These are phyloP conservation scores for Oncopeltus fasciatus DNA, from an alignment of 1,140 invertebrate species.

Conservation along the genomic window DNA sequence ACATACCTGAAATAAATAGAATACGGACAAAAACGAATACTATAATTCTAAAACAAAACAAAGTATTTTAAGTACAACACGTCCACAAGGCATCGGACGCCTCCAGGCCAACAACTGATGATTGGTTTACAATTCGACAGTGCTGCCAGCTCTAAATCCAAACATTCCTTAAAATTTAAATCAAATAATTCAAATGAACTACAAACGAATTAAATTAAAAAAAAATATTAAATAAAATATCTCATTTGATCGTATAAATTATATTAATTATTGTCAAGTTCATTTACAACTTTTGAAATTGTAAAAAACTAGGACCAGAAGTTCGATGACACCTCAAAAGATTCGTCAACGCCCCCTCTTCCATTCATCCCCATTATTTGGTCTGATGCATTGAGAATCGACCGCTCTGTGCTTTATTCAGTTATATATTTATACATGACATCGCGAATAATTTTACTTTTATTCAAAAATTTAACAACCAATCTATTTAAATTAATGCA, in stretches of 20 bases:
- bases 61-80: not conserved
- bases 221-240: too few species aligned
- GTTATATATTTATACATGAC: too few species aligned
- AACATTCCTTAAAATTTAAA: not conserved
- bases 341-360: not conserved
- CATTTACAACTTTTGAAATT: too few species aligned
- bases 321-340: slow-evolving; percentile 5
- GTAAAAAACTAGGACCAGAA: not conserved
- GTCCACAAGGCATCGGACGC: not conserved
- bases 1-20: not conserved
- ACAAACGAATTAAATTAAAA: too few species aligned
- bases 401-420: not conserved
- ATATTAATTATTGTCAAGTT: too few species aligned
- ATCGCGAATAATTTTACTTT: too few species aligned
- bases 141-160: not conserved
- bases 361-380: not conserved
- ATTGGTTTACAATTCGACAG: not conserved
- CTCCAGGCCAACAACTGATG: not conserved
- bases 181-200: too few species aligned
- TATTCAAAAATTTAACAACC: too few species aligned
- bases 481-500: too few species aligned
- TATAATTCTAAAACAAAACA: too few species aligned
- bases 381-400: not conserved
- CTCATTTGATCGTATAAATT: too few species aligned
- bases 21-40: not conserved